Conservation (phyloP, 2,797 vertebrate species). For the Chromobotia macracanthus region DNA sequence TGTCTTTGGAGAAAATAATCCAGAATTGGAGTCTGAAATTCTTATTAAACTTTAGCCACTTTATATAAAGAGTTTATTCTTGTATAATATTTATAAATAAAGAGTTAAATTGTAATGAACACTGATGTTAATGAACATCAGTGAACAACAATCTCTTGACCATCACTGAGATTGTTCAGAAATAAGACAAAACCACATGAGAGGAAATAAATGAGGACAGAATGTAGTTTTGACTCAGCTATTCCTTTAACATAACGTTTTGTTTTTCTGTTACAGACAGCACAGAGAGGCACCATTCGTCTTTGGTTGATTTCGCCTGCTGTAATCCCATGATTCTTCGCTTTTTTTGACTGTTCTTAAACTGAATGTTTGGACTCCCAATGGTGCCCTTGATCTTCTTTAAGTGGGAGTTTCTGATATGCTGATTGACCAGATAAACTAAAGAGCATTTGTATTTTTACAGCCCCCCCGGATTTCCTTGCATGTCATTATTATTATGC, state of each 20-base stretch:
- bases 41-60: too few species aligned
- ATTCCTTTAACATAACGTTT: neutral
- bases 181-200: too few species aligned
- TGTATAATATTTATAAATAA: too few species aligned
- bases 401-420: conserved; percentile 64
- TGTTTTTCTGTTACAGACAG: neutral
- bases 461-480: conserved; percentile 66
- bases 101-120: too few species aligned
- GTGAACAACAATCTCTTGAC: too few species aligned
- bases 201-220: too few species aligned
- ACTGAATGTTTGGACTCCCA: conserved; percentile 8
- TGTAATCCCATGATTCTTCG: conserved; percentile 32
- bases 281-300: neutral
- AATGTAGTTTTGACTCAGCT: too few species aligned
- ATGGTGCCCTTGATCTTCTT: conserved; percentile 28
- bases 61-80: too few species aligned
- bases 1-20: too few species aligned
- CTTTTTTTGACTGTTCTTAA: neutral
- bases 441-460: conserved; percentile 80
- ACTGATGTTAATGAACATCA: too few species aligned
- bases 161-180: too few species aligned
- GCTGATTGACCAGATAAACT: conserved; percentile 68
- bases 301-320: neutral
- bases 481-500: conserved; percentile 81
- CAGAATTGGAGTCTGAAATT: too few species aligned